Base-by-base conservation (phyloP, 1,140 invertebrate genomes). In the Delia radicum region DNA sequence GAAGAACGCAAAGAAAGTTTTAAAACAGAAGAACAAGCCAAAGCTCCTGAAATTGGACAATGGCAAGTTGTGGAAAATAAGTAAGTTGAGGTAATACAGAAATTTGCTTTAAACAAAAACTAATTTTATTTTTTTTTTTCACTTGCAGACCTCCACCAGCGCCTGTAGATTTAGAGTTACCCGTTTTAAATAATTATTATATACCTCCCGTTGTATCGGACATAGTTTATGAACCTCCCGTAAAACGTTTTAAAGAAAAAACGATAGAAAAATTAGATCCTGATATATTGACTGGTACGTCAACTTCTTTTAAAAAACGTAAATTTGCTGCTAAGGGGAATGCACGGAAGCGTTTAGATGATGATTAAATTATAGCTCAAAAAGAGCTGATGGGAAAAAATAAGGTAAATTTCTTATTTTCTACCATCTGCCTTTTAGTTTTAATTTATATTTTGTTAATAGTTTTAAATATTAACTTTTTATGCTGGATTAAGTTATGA, bases 181-280 rank as follows among this genome's bases (percentile, higher is more conserved):
- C 91, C 1, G 77, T 88, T 84, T 80, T 87, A 55, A 75, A 83
- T 77, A 81, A 86, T 26, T 83, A 86, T 69, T 81, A 78, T 69
- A 74, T 78, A 75, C 78, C 84, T 61, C 62, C 81, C n/a, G 86
- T 87, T 26, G 74, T 81, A 12, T 77, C 82, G 5, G 74, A 78
- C n/a, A 72, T 84, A 3, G 81, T 82, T 3, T 76, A 81, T 12
- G 86, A 88, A 46, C 87, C 88, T 1, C 84, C 84, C 78, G 75
- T 88, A 8, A 89, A 88, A 73, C 88, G 88, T 48, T 92, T 93
- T 75, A 91, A 90, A 79, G 92, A 93, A 79, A 93, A 92, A 85
- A 89, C 87, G 6, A 82, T 92, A 10, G 81, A 86, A 6, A 83
- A 81, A 27, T 85, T 90, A 31, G 87, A 88, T 63, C 88, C 88